Base-by-base conservation (phyloP, 2,113 vertebrate species). In the Mionectes macconnelli region DNA sequence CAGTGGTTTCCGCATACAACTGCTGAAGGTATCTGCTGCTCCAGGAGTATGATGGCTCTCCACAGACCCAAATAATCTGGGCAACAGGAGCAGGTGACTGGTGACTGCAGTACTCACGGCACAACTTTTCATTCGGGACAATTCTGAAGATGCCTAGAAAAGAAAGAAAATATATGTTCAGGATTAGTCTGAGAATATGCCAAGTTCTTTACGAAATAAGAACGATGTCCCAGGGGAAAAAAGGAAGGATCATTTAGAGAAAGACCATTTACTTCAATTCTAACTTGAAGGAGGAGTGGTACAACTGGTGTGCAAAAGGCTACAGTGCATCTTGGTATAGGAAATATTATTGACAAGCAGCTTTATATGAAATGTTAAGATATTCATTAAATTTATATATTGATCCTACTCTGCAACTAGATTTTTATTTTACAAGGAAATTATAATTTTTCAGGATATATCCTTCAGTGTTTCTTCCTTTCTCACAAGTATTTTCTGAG, bases 381-480 rank as follows among this genome's bases (percentile, higher is more conserved):
- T 93, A 87, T 76, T 77, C 56, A 70, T 88, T 64, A 69, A 64
- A 84, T 68, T 27, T 44, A n/a, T 39, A 5, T 60, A 16, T 50
- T 60, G 8, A 12, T 85, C 59, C 89, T 57, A 10, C 4, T 30
- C 23, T n/a, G 37, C 18, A 84, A 50, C 14, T 66, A 57, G 60
- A 22, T 82, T 66, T 39, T 69, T 92, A 55, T 89, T 89, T 93
- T 92, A 12, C 30, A 88, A 60, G 19, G 21, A 83, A 73, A 35
- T 16, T 0, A 3, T 35, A 31, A 73, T 91, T 78, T 82, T 49
- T 85, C 76, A 42, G 17, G 30, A 75, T 74, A 21, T 0, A 1
- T 82, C n/a, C n/a, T 74, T 77, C 20, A 45, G 8, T 42, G 19
- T 57, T 79, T 11, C 31, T 59, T 12, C 75, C 28, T 82, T 86